Evolutionary conservation across 2,113 vertebrate genomes (phyloP).

Genomic region (Nibea albiflora): DNA sequence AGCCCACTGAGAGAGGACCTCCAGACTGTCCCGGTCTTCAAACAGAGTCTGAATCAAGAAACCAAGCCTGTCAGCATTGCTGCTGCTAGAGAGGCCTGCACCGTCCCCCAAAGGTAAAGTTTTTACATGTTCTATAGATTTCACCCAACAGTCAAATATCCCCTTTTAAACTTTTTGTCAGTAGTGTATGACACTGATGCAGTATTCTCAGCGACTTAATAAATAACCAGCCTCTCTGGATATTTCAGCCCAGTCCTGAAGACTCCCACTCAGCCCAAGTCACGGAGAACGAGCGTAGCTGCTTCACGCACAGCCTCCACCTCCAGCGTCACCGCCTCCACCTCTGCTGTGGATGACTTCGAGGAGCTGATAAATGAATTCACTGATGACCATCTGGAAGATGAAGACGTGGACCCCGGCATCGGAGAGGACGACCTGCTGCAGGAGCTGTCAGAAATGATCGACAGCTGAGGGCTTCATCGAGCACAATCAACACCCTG

Average conservation of each 20-base stretch:
- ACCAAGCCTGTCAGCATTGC: neutral
- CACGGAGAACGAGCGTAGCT: conserved; percentile 81
- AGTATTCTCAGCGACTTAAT: neutral
- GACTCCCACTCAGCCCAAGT: conserved; percentile 68
- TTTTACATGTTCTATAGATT: too few relatives aligned
- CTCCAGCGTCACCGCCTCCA: conserved; percentile 60
- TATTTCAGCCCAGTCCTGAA: conserved; percentile 60
- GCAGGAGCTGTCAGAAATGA: conserved; percentile 96
- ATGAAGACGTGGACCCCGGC: conserved; percentile 87
- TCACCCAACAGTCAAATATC: too few relatives aligned
- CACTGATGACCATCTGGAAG: conserved; percentile 91
- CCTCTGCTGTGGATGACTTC: conserved; percentile 90
- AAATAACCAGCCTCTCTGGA: neutral
- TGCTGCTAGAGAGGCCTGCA: conserved; percentile 44
- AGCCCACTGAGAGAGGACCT: conserved; percentile 60
- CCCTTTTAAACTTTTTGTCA: too few relatives aligned
- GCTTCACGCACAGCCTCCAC: conserved; percentile 66
- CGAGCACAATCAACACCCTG: neutral
- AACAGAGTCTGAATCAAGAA: conserved; percentile 43
- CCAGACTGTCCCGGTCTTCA: conserved; percentile 58
- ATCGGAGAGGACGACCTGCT: conserved; percentile 95
- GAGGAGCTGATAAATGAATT: conserved; percentile 95
- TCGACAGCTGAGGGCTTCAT: conserved; percentile 86
- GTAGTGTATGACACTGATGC: neutral
- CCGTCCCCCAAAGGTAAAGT: conserved; percentile 70